A percentile compares a stretch with the other conserved stretches of the same genome.
These are phyloP conservation scores for Limnephilus rhombicus DNA, from an alignment of 2,888 invertebrate genomes.

Conservation along the genomic window DNA sequence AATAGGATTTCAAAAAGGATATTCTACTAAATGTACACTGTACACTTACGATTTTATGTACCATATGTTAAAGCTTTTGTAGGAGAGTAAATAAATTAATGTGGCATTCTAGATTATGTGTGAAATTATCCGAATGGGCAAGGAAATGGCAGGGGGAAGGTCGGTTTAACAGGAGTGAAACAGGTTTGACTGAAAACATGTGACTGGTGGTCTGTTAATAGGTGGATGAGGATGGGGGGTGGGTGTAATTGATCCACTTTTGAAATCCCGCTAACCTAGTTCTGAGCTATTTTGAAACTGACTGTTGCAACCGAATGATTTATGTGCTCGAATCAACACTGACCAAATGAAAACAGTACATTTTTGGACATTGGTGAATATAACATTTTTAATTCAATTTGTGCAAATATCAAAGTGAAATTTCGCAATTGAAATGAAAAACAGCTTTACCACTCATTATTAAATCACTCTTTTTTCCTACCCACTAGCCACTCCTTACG, in stretches of 20 bases:
- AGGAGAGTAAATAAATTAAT: no score
- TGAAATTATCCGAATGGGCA: slow-evolving; percentile 12
- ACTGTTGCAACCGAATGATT: not conserved
- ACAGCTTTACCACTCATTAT: not conserved
- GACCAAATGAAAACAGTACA: not conserved
- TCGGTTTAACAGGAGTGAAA: not conserved
- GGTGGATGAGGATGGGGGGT: not conserved
- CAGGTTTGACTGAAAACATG: slow-evolving; percentile 4
- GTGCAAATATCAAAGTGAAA: not conserved
- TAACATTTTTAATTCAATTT: not conserved
- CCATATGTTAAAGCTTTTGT: no score
- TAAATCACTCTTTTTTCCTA: not conserved
- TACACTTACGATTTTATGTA: no score
- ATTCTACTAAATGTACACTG: no score
- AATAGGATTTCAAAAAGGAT: no score
- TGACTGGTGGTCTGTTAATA: not conserved
- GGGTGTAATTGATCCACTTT: slow-evolving; percentile 14
- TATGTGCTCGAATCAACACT: not conserved
- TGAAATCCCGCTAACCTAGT: not conserved
- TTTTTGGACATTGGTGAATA: no score
- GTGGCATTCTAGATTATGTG: not conserved
- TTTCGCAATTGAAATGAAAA: not conserved
- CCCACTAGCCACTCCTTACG: not conserved
- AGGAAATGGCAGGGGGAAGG: not conserved
- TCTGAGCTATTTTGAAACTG: not conserved